Evolutionary conservation across 2,797 vertebrate species (phyloP).

Genomic region (Petrocephalus schoutedeni): DNA sequence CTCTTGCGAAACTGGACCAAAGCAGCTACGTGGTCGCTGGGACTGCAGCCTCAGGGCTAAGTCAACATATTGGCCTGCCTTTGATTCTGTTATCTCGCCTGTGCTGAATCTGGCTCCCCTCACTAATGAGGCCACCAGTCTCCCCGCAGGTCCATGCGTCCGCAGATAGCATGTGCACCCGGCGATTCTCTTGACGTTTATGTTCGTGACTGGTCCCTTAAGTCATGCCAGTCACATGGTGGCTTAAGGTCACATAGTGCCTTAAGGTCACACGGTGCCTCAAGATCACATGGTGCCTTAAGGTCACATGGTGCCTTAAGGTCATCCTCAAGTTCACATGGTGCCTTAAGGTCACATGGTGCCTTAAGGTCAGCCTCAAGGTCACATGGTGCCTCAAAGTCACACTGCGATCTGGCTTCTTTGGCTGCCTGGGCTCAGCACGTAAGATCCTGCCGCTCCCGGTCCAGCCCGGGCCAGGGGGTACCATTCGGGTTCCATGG

Average conservation of each 20-base stretch:
- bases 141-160: neutral
- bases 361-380: too few relatives aligned
- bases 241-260: neutral
- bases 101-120: neutral
- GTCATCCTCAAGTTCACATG: too few relatives aligned
- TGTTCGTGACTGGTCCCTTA: neutral
- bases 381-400: neutral
- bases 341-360: neutral
- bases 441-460: neutral
- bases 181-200: neutral
- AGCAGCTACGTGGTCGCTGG: neutral
- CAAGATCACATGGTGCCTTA: neutral
- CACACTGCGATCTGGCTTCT: neutral
- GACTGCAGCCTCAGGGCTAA: neutral
- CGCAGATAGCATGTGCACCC: neutral
- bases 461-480: neutral
- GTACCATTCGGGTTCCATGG: neutral
- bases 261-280: too few relatives aligned
- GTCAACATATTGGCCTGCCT: neutral
- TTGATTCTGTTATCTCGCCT: neutral
- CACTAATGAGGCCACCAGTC: neutral
- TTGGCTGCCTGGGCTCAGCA: neutral
- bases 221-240: neutral
- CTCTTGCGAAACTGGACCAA: neutral
- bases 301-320: too few relatives aligned